Evolutionary conservation across 1,140 invertebrate genomes (phyloP), one percentile per base, ranked within the genome.

Genomic region (Campoletis sonorensis): DNA sequence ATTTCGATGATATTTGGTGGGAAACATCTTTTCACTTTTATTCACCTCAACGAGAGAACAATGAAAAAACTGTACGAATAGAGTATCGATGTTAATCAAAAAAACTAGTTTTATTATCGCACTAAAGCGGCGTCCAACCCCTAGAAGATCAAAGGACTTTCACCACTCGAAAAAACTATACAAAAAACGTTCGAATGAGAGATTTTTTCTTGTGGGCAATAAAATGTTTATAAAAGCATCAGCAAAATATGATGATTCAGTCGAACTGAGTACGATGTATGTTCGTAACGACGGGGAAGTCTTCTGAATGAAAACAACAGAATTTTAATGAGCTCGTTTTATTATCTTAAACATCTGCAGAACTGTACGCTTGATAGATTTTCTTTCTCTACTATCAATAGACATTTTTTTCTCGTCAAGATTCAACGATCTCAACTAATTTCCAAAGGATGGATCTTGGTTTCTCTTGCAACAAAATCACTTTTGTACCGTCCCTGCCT

Each of bases 71-170:
- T n/a, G n/a, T n/a, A 45, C 11, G 8, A 3, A 45, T 11, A 45
- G 30, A 33, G 2, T 33, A 81, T 81, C 80, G 78, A 80, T 83
- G 85, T 84, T 54, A 16, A n/a, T n/a, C n/a, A 1, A 54, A 54
- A 54, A 54, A 54, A 45, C 7, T 45, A 13, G 40, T 8, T 45
- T 10, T 13, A 45, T 45, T 1, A 13, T 45, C 11, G 8, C 40
- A 45, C 5, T 45, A 8, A 45, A n/a, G n/a, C 7, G 40, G 11
- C 40, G 8, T 45, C 40, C 40, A 10, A 45, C 5, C 51, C 51
- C 18, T 18, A 54, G n/a, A 54, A n/a, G 51, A 54, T 54, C 51
- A 54, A 7, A 7, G 7, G 51, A 54, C n/a, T n/a, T n/a, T 18
- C 8, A 54, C n/a, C 51, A 54, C 5, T n/a, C 18, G 51, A 54